Evolutionary conservation across 2,797 vertebrate species (phyloP).

Genomic region (Channa striata): DNA sequence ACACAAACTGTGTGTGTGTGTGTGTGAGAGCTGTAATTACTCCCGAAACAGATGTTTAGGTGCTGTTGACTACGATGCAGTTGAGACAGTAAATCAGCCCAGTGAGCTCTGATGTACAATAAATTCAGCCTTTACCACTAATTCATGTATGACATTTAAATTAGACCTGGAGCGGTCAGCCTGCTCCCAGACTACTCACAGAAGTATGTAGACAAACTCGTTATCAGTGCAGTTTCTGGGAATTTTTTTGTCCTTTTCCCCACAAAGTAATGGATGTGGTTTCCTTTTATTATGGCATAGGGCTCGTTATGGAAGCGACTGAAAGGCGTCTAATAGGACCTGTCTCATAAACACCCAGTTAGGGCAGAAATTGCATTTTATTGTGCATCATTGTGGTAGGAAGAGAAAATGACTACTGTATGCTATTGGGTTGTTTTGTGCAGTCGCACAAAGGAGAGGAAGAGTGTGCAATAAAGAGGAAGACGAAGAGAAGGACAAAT

Average conservation of each 20-base stretch:
- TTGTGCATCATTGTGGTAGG: constrained; percentile 42
- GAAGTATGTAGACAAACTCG: constrained; percentile 31
- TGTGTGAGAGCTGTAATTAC: constrained; percentile 40
- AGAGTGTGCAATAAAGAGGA: not conserved
- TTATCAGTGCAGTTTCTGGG: constrained; percentile 40
- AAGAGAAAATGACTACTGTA: constrained; percentile 16
- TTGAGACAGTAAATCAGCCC: not conserved
- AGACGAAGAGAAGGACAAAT: not conserved
- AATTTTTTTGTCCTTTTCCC: constrained; percentile 40
- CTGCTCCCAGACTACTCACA: constrained; percentile 22
- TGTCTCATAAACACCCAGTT: constrained; percentile 65
- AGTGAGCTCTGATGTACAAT: not conserved
- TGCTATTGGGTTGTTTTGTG: not conserved
- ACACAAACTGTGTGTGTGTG: not conserved
- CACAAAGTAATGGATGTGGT: constrained; percentile 60
- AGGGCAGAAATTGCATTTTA: constrained; percentile 47
- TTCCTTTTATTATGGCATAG: constrained; percentile 46
- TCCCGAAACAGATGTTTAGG: not conserved
- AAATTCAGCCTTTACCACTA: not conserved
- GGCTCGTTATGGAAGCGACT: constrained; percentile 45
- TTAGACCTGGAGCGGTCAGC: not conserved
- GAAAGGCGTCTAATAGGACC: constrained; percentile 52
- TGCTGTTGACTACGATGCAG: constrained; percentile 14
- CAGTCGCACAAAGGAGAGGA: not conserved
- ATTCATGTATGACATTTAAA: constrained; percentile 35